Conservation (phyloP, 1,140 invertebrate species). For the Chionoecetes opilio region DNA sequence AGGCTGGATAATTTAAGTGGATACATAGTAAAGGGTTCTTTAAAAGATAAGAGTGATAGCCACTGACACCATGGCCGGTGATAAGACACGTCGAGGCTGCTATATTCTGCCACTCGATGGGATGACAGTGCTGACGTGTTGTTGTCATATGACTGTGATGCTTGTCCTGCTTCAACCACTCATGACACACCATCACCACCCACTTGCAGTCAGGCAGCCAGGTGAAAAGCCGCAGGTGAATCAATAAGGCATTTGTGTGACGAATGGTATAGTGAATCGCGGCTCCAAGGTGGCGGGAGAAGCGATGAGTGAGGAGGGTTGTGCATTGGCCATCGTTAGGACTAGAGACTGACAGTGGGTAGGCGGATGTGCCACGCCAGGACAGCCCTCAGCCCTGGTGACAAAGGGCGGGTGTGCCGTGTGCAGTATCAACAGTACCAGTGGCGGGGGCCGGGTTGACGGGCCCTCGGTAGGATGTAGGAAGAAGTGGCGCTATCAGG, state of each 20-base stretch:
- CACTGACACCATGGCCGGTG: neutral
- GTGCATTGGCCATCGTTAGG: neutral
- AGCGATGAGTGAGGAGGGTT: neutral
- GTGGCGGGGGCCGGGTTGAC: neutral
- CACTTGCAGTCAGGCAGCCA: neutral
- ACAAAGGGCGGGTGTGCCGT: neutral
- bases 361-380: neutral
- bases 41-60: neutral
- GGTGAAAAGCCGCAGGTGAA: neutral
- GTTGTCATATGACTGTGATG: too few relatives aligned
- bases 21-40: neutral
- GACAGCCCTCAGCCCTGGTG: neutral
- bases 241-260: slow-evolving; percentile 8
- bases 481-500: neutral
- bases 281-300: slow-evolving; percentile 1
- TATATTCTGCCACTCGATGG: neutral
- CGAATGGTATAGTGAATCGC: neutral
- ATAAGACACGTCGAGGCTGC: neutral
- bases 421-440: neutral
- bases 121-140: neutral
- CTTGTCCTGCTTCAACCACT: neutral
- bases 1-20: neutral
- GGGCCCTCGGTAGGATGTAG: neutral
- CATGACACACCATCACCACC: neutral
- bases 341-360: neutral